phyloP scores from a whole-genome alignment of 1,140 invertebrate genomes.

The Drosophila subpulchrella region DNA sequence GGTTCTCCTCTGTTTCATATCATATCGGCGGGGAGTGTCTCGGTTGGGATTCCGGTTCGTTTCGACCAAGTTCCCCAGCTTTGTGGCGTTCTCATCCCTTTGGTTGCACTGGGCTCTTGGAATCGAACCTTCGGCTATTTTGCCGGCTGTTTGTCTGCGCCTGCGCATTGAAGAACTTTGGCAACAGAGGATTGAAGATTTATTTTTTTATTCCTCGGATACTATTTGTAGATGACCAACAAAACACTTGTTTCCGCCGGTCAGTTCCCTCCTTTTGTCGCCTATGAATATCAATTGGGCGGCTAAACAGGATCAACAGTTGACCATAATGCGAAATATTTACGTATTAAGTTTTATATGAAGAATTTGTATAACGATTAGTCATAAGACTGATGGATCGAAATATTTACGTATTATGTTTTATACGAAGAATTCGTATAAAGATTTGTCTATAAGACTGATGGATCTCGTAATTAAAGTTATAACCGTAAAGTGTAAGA shows the following conservation, averaged over 20 bases:
- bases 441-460: neutral
- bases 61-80: constrained; percentile 21
- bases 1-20: constrained; percentile 36
- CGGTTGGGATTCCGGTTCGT: constrained; percentile 6
- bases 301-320: neutral
- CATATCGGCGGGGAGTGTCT: constrained; percentile 6
- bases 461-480: neutral
- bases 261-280: constrained; percentile 9
- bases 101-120: constrained; percentile 1
- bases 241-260: constrained; percentile 46
- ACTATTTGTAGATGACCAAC: constrained; percentile 54
- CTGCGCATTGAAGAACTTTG: constrained; percentile 32
- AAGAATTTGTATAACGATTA: neutral
- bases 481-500: no score
- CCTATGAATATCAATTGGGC: constrained; percentile 22
- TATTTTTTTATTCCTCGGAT: constrained; percentile 53
- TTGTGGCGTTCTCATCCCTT: constrained; percentile 9
- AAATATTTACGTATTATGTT: neutral
- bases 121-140: constrained; percentile 3
- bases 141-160: constrained; percentile 57
- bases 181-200: constrained; percentile 39
- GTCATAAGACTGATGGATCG: no score
- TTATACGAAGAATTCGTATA: neutral
- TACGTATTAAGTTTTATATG: no score
- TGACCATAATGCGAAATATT: neutral